Evolutionary conservation across 92 coral and sea anemone genomes (phyloP), one percentile per base, ranked within the genome.

Genomic region (Hydrozoanthus gracilis): DNA sequence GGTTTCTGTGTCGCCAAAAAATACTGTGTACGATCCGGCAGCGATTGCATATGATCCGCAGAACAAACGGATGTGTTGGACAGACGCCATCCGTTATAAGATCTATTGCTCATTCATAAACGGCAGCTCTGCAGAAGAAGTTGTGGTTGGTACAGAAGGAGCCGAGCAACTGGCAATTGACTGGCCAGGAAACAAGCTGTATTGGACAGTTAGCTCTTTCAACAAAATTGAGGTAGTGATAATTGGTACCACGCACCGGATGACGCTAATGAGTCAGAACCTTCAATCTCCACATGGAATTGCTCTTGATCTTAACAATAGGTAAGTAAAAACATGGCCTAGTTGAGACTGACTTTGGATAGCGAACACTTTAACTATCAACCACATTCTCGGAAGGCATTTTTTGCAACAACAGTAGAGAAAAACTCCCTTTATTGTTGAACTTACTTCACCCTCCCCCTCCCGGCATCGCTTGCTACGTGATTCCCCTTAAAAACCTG

Each of bases 21-120:
- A 6, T 3, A 20, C 17, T 20, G 62, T 65, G 3, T 64, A 49
- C 39, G 18, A 51, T 4, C 85, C 85, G 48, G 55, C 61, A 20
- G 85, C 85, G 3, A 5, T 80, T 8, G 62, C 73, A 14, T 65
- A 48, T 16, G 48, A 80, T 14, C 85, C 85, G 49, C 16, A 64
- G 44, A 46, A 65, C 62, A 80, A 80, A 27, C 47, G 73, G 66
- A 80, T 80, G 74, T 80, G 35, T 62, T 80, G 85, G 85, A 12
- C 45, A 47, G 85, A 80, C 45, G 18, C 73, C 3, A 4, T 65
- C 4, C 73, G 85, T 13, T 49, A 80, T 16, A 80, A 80, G 50
- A 80, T 80, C 2, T 80, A 80, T 39, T 65, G 85, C 17, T 65
- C 85, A 8, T 13, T 62, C 13, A 39, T 80, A 11, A 80, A 80